Evolutionary conservation across 2,888 invertebrate genomes (phyloP), one percentile per base, ranked within the genome.

Genomic region (Pollenia labialis): DNA sequence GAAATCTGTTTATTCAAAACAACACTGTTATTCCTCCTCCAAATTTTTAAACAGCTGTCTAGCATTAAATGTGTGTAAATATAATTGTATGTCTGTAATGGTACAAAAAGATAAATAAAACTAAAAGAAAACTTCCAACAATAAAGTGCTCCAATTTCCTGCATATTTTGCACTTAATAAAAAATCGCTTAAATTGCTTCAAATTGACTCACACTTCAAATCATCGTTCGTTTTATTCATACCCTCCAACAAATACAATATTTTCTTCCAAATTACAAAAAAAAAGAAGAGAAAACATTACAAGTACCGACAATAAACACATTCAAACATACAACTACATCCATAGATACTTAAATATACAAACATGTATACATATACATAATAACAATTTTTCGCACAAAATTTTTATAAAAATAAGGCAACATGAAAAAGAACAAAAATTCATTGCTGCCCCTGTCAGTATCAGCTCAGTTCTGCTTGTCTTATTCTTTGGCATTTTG

Each of bases 401-500:
- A 86, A 80, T 88, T 69, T 32, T 32, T 84, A 62, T 84, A 76
- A 71, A 83, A 77, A 77, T 66, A 75, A 81, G 50, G 62, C 60
- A 80, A 81, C 23, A 75, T 18, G 52, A 81, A 84, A 85, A 84
- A 50, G 69, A 76, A 86, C 85, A 85, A 81, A 88, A 89, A 87
- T 88, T 87, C 87, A 85, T 88, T 89, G 84, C 84, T 81, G 81
- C 68, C 76, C 84, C 77, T 87, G 87, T 87, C 87, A 87, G 81
- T 84, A 84, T 68, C 82, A 88, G 88, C 88, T 89, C 88, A 88
- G 89, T 89, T 89, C 89, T 89, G 88, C 87, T 89, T 89, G 92
- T 92, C 92, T 92, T 92, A 90, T 89, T 91, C 91, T 90, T 90
- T 92, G 92, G 91, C 92, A 92, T 91, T 91, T 91, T 91, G 90